Base-by-base conservation (phyloP, 2,113 vertebrate species). In the Centropus bengalensis region DNA sequence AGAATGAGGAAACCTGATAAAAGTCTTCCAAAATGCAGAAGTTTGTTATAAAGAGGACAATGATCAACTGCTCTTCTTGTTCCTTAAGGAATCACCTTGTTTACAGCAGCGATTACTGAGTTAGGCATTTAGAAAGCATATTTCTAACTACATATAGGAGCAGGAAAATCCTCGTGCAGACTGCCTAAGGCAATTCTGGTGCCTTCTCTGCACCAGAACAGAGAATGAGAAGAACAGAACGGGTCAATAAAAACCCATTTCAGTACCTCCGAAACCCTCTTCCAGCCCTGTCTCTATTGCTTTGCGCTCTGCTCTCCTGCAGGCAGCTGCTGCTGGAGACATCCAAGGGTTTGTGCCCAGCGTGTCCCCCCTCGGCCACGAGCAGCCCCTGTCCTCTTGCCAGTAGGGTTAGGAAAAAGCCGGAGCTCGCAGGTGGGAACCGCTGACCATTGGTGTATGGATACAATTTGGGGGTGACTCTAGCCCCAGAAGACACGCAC, bases 281-380 rank as follows among this genome's bases (percentile, higher is more conserved):
- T 32, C 40, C 33, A 68, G 26, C 16, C 14, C 7, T 2, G 0
- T 59, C 54, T 83, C n/a, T 14, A 2, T 2, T 12, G 38, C 71
- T 42, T 26, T n/a, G 20, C 42, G 60, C 66, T 66, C 49, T 38
- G 49, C 40, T 76, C 40, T 76, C 51, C 84, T 8, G 63, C 69
- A 85, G 80, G 59, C 54, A 47, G n/a, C 62, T 0, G 6, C 42
- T 33, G 74, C 63, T n/a, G 66, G 69, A 30, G 69, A 44, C 59
- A 33, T 19, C 38, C 27, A 15, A 15, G 12, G 5, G 52, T 5
- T 12, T 6, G 28, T 21, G n/a, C 19, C 36, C 47, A 10, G 14
- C 1, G 1, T 7, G 1, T 7, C 28, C 6, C 9, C 18, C 1
- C 23, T 0, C 36, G 36, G 1, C 7, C 32, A 10, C 0, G 2